Evolutionary conservation across 1,140 invertebrate genomes (phyloP).

Genomic region (Saccostrea echinata): DNA sequence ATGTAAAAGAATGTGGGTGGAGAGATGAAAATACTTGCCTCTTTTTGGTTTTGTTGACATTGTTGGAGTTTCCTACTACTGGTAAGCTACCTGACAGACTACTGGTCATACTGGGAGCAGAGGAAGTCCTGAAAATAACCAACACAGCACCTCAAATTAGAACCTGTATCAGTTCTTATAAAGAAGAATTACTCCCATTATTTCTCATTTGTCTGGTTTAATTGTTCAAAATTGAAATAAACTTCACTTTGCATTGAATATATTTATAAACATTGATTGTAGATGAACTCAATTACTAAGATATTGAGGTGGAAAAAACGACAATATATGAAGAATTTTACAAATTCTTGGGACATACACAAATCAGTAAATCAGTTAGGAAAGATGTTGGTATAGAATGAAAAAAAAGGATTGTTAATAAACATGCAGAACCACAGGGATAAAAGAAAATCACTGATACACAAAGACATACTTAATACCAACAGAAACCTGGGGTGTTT

Average conservation of each 20-base stretch:
- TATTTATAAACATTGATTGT: not conserved
- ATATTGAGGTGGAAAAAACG: not conserved
- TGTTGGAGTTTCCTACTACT: constrained; percentile 41
- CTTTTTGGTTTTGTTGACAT: constrained; percentile 31
- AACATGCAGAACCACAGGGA: not conserved
- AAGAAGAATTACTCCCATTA: not conserved
- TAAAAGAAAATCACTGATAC: not conserved
- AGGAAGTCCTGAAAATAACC: constrained; percentile 64
- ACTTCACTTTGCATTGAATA: not conserved
- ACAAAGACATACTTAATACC: not conserved
- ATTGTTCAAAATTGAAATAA: not conserved
- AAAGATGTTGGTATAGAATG: not conserved
- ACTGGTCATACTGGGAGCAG: constrained; percentile 60
- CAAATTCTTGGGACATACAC: not conserved
- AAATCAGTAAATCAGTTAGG: constrained; percentile 12
- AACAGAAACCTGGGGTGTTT: too few species aligned
- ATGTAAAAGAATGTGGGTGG: not conserved
- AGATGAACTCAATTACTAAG: not conserved
- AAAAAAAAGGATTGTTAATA: not conserved
- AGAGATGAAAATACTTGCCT: not conserved
- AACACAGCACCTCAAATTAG: not conserved
- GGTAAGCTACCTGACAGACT: constrained; percentile 71
- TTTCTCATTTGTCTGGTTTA: not conserved
- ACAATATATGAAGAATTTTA: not conserved
- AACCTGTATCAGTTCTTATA: not conserved